Base-by-base conservation (phyloP, 2,888 invertebrate species). In the Drosophila tripunctata region DNA sequence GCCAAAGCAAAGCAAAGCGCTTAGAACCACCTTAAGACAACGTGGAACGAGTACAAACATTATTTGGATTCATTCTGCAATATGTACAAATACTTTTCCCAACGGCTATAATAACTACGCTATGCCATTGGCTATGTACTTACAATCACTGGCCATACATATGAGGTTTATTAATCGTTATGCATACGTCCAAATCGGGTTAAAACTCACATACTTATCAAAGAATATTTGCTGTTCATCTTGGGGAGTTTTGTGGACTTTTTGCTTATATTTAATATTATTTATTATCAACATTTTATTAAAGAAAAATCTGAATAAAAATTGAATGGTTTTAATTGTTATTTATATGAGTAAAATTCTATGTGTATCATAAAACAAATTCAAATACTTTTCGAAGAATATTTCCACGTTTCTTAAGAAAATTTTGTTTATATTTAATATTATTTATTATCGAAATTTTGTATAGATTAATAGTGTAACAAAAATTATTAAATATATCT, bases 1-100 rank as follows among this genome's bases (percentile, higher is more conserved):
- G 60, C 72, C 62, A 60, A 55, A 52, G 57, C 67, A 70, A 74
- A 68, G 86, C 67, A 68, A 70, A 63, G 56, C 70, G 65, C 79
- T 63, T 69, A 75, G 76, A 68, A 75, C 76, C 79, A 85, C 79
- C 79, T 80, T 86, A 70, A 75, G 79, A 73, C 76, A 71, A 74
- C 74, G 67, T 65, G 79, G 61, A 61, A 55, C 48, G 68, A 60
- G 64, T 68, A 48, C 60, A 77, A 64, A 62, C 63, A 72, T 57
- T 57, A 61, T 72, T 72, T 69, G 33, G 72, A 22, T 50, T 56
- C 48, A 69, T 70, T 75, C 50, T 24, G 31, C 65, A 19, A 60
- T 55, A 58, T 72, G 43, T 44, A 40, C 47, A 47, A 41, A 36
- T 55, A 67, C 66, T 47, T 57, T 45, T 35, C 54, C 79, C 67